phyloP scores from a whole-genome alignment of 2,888 invertebrate species.

The Noctuana brunneofusca region DNA sequence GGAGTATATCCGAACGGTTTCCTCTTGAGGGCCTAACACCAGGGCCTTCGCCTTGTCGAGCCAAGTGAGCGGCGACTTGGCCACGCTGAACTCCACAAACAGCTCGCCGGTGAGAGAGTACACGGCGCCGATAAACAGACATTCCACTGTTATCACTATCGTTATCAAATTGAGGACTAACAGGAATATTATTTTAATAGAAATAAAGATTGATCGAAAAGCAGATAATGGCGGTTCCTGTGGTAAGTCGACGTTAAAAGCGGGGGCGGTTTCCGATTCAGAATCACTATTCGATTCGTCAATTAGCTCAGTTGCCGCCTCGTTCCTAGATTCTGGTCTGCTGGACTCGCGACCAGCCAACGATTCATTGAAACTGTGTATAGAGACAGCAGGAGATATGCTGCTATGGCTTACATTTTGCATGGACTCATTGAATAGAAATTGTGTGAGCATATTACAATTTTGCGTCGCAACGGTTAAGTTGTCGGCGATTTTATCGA shows the following conservation, averaged over 20 bases:
- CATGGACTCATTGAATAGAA: constrained; percentile 46
- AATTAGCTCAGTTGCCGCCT: constrained; percentile 26
- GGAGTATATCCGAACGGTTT: constrained; percentile 55
- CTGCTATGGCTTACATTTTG: constrained; percentile 22
- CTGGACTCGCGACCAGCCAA: constrained; percentile 26
- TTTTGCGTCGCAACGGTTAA: constrained; percentile 56
- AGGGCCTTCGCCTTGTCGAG: constrained; percentile 50
- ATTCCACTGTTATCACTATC: constrained; percentile 49
- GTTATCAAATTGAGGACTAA: constrained; percentile 53
- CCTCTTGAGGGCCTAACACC: constrained; percentile 54
- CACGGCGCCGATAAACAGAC: constrained; percentile 50
- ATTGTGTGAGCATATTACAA: constrained; percentile 55
- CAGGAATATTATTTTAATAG: constrained; percentile 53
- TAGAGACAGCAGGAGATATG: constrained; percentile 56
- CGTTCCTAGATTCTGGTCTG: constrained; percentile 36
- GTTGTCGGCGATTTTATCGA: constrained; percentile 52
- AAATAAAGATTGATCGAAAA: constrained; percentile 44
- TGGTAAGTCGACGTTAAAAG: constrained; percentile 36
- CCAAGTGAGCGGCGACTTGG: constrained; percentile 51
- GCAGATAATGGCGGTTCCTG: constrained; percentile 25
- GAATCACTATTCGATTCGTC: constrained; percentile 38
- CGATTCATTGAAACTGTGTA: constrained; percentile 58
- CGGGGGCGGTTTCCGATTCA: constrained; percentile 30
- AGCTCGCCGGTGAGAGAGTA: constrained; percentile 56
- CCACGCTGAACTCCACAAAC: constrained; percentile 55